phyloP scores from a whole-genome alignment of 2,888 invertebrate species.

The Hemicrepidius hirtus region DNA sequence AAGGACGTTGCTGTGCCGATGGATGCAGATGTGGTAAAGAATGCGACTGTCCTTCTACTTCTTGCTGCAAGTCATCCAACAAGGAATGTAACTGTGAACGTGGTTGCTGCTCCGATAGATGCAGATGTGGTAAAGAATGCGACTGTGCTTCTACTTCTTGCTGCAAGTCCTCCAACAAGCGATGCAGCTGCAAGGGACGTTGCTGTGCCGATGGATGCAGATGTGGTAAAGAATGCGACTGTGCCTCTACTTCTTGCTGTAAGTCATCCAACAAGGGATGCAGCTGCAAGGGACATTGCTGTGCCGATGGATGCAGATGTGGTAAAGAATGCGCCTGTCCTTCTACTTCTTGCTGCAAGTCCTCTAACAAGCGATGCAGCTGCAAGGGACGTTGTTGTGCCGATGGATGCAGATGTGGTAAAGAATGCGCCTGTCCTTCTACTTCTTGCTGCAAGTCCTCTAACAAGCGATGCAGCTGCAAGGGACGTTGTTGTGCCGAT shows the following conservation, averaged over 20 bases:
- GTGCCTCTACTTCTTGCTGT: slow-evolving; percentile 21
- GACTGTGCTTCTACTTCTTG: slow-evolving; percentile 7
- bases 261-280: slow-evolving; percentile 30
- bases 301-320: slow-evolving; percentile 26
- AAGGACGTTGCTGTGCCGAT: no score
- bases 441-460: background rate
- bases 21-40: no score
- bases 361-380: slow-evolving; percentile 5
- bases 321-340: slow-evolving; percentile 26
- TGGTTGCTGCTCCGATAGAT: slow-evolving; percentile 25
- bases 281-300: slow-evolving; percentile 14
- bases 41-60: no score
- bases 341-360: no score
- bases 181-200: slow-evolving; percentile 4
- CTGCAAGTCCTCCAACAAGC: slow-evolving; percentile 24
- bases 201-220: slow-evolving; percentile 30
- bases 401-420: slow-evolving; percentile 22
- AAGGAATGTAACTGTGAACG: no score
- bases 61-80: no score
- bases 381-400: slow-evolving; percentile 8
- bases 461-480: slow-evolving; percentile 13
- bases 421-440: slow-evolving; percentile 1
- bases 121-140: slow-evolving; percentile 37
- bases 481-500: background rate
- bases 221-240: slow-evolving; percentile 37